Evolutionary conservation across 2,113 vertebrate species (phyloP).

Genomic region (Cepphus grylle): DNA sequence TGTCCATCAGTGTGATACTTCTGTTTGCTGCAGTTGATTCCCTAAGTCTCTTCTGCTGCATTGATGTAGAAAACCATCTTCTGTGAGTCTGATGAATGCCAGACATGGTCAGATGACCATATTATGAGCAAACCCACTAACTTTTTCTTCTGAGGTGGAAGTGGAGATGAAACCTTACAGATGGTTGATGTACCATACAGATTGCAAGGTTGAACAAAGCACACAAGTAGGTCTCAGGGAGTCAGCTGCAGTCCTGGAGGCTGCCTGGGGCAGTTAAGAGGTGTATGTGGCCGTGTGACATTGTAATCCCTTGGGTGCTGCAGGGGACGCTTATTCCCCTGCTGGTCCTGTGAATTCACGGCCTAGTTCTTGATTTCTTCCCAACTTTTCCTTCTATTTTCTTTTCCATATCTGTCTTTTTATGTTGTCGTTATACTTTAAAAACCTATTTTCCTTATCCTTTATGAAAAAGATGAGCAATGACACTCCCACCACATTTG

Average conservation of each 20-base stretch:
- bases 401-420: neutral
- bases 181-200: neutral
- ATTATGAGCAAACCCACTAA: neutral
- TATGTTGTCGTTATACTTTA: neutral
- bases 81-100: neutral
- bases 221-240: neutral
- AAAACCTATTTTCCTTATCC: neutral
- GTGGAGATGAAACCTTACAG: neutral
- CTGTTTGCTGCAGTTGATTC: neutral
- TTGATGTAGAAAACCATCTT: neutral
- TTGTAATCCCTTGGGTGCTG: neutral
- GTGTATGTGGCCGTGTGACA: too few species aligned
- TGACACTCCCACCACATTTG: neutral
- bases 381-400: neutral
- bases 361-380: neutral
- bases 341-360: neutral
- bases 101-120: neutral
- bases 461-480: rapidly evolving
- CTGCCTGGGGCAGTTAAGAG: neutral
- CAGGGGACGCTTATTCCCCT: neutral
- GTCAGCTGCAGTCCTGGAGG: neutral
- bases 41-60: neutral
- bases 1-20: neutral
- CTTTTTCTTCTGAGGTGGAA: neutral
- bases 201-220: neutral